Percentiles rank a stretch among this genome's conserved stretches.
These are phyloP conservation scores for Rambutsinella grinnellia DNA, from an alignment of 2,888 invertebrate species.

Conservation along the genomic window DNA sequence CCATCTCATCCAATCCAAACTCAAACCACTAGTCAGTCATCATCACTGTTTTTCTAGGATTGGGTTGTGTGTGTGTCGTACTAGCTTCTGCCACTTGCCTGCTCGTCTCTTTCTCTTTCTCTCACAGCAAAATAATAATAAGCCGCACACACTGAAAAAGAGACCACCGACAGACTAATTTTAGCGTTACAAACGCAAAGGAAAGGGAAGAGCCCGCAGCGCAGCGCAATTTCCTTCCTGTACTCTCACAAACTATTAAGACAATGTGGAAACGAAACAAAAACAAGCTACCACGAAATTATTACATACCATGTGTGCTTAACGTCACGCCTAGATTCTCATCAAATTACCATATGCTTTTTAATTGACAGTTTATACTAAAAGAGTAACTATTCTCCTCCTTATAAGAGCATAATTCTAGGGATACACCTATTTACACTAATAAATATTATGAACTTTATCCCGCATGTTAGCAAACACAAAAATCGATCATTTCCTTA, in stretches of 20 bases:
- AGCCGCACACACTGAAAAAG: not conserved
- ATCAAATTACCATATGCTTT: slow-evolving; percentile 15
- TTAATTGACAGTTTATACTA: slow-evolving; percentile 46
- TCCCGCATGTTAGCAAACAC: slow-evolving; percentile 17
- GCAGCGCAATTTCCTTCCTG: not conserved
- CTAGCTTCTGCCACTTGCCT: too few species aligned
- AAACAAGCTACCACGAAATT: not conserved
- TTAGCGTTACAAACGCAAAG: not conserved
- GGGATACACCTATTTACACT: slow-evolving; percentile 1
- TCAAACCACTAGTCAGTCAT: too few species aligned
- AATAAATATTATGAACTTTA: slow-evolving; percentile 1
- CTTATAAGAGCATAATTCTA: too few species aligned
- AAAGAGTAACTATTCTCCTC: too few species aligned
- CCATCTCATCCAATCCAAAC: not conserved
- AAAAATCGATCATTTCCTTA: slow-evolving; percentile 50
- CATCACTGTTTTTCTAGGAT: too few species aligned
- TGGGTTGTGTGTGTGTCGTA: too few species aligned
- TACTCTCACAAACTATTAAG: not conserved
- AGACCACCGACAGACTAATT: slow-evolving; percentile 37
- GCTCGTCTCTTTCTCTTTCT: too few species aligned
- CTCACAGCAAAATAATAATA: not conserved
- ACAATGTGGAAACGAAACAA: not conserved
- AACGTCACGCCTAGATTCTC: not conserved
- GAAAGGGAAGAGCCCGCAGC: slow-evolving; percentile 14
- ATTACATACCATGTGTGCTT: not conserved